A percentile compares a stretch with the other conserved stretches of the same genome.
Evolutionary conservation across 64 coral and sea anemone species (phyloP).

Genomic region (Trachythela sp.): DNA sequence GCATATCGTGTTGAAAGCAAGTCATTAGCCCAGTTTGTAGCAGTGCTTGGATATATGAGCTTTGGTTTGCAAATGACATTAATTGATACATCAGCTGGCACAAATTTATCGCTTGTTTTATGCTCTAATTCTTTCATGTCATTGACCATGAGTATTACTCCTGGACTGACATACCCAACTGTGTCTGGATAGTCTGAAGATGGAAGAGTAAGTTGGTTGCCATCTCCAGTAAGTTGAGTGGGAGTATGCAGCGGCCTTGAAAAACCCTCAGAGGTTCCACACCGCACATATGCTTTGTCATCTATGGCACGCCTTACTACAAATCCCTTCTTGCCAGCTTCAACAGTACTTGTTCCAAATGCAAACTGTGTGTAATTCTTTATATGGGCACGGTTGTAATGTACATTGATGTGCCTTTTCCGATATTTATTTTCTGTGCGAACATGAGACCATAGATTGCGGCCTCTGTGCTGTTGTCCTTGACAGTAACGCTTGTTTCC

Average conservation of each 20-base stretch:
- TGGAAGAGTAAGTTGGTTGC: constrained; percentile 3
- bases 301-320: constrained; percentile 32
- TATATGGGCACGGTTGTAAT: constrained; percentile 36
- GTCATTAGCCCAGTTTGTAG: constrained; percentile 49
- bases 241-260: constrained; percentile 40
- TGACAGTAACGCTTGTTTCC: too few relatives aligned
- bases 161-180: constrained; percentile 10
- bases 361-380: constrained; percentile 50
- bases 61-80: constrained; percentile 46
- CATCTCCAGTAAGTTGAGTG: constrained; percentile 8
- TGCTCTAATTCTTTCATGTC: constrained; percentile 29
- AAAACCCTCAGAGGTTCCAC: constrained; percentile 42
- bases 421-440: too few relatives aligned
- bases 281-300: too few relatives aligned
- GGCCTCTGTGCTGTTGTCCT: too few relatives aligned
- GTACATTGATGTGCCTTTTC: constrained; percentile 49
- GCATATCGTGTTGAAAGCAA: constrained; percentile 14
- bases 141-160: constrained; percentile 41
- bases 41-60: constrained; percentile 24
- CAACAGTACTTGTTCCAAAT: constrained; percentile 18
- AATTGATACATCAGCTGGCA: constrained; percentile 5
- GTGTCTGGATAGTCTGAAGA: constrained; percentile 37
- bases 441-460: too few relatives aligned
- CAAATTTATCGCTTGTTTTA: constrained; percentile 25
- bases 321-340: constrained; percentile 8